Percentiles rank a stretch among this genome's conserved stretches.
Conservation (phyloP, 2,888 invertebrate genomes). For the Tinea trinotella region DNA sequence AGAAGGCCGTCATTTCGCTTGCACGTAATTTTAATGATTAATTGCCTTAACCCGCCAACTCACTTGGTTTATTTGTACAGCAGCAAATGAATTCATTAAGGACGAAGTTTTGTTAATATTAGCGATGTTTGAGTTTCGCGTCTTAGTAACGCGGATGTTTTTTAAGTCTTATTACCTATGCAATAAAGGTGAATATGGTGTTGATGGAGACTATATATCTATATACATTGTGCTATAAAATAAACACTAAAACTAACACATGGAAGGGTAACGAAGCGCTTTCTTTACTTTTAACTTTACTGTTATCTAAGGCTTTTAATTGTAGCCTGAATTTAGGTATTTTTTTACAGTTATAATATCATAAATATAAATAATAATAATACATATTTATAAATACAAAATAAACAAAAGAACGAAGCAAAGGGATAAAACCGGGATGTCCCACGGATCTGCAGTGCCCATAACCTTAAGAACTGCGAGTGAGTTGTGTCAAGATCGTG, state of each 20-base stretch:
- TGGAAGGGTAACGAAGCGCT: neutral
- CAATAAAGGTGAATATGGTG: neutral
- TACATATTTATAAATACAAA: too few species aligned
- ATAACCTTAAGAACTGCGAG: too few species aligned
- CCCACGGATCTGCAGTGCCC: too few species aligned
- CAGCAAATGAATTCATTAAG: conserved; percentile 19
- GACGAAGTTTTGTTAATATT: conserved; percentile 16
- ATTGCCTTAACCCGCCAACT: conserved; percentile 29
- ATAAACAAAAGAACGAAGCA: too few species aligned
- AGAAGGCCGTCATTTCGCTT: conserved; percentile 34
- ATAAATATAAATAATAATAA: too few species aligned
- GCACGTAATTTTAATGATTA: conserved; percentile 61
- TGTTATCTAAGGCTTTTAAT: too few species aligned
- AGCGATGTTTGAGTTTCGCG: conserved; percentile 18
- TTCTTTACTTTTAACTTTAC: too few species aligned
- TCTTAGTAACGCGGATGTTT: neutral
- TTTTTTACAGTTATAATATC: too few species aligned
- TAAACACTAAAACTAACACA: neutral
- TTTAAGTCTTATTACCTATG: neutral
- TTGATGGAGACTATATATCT: too few species aligned
- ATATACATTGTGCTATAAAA: neutral
- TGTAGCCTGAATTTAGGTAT: too few species aligned
- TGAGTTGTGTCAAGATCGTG: too few species aligned
- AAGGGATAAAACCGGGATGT: too few species aligned
- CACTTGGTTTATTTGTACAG: conserved; percentile 17